Conservation (phyloP, 2,888 invertebrate species). For the Chrysolina haemoptera region DNA sequence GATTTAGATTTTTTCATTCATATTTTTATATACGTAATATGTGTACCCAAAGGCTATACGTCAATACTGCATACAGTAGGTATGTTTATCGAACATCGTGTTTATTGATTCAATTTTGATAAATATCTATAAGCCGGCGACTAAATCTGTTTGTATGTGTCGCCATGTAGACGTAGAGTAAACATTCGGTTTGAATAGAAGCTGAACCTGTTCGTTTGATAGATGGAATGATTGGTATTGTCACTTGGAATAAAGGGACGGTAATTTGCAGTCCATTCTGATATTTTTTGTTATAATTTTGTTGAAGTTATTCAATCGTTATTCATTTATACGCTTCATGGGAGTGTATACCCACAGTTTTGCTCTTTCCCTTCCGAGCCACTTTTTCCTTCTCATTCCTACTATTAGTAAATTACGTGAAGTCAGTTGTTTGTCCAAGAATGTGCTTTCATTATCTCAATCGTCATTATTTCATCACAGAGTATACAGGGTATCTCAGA, state of each 20-base stretch:
- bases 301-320: not conserved
- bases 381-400: no score
- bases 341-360: no score
- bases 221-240: constrained; percentile 19
- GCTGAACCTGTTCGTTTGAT: not conserved
- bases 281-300: not conserved
- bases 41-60: not conserved
- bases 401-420: no score
- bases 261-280: not conserved
- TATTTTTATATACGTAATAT: not conserved
- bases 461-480: no score
- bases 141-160: constrained; percentile 26
- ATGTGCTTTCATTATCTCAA: no score
- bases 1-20: not conserved
- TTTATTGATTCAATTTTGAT: constrained; percentile 25
- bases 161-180: constrained; percentile 16
- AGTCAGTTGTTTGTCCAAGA: no score
- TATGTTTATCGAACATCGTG: constrained; percentile 20
- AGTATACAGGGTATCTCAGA: no score
- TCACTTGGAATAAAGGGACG: not conserved
- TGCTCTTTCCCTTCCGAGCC: no score
- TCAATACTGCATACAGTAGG: not conserved
- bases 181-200: constrained; percentile 18
- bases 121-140: constrained; percentile 25
- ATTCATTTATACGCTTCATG: no score